Percentiles rank a stretch among this genome's conserved stretches.
Conservation (phyloP, 2,113 vertebrate genomes). For the Nettapus auritus region DNA sequence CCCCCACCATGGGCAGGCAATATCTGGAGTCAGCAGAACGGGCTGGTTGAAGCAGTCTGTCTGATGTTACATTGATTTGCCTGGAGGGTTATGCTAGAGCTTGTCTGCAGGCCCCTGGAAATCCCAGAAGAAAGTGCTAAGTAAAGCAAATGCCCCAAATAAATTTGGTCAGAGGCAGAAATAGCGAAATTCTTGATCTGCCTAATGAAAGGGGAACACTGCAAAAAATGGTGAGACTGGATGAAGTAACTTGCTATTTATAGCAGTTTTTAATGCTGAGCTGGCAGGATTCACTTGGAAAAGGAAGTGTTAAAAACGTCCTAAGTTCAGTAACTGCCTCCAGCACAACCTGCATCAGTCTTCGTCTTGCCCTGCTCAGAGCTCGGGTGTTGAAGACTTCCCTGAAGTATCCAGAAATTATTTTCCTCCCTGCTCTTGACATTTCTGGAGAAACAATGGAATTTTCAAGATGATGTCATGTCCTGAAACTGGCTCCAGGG, state of each 20-base stretch:
- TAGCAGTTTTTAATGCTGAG: neutral
- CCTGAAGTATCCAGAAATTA: neutral
- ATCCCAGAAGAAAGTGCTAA: slow-evolving; percentile 43
- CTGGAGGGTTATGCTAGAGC: neutral
- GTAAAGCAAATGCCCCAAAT: neutral
- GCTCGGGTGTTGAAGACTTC: rapidly evolving
- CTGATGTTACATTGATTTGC: neutral
- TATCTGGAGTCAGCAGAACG: neutral
- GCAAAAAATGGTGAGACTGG: neutral
- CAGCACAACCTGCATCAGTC: neutral
- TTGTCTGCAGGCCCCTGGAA: neutral
- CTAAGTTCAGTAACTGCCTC: neutral
- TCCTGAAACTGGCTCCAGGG: neutral
- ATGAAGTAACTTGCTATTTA: slow-evolving; percentile 10
- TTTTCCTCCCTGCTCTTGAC: neutral
- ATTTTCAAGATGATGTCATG: neutral
- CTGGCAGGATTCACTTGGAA: neutral
- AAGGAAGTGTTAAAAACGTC: neutral
- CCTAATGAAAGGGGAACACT: slow-evolving; percentile 6
- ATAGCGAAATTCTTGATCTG: neutral
- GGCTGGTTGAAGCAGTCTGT: neutral
- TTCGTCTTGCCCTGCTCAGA: neutral
- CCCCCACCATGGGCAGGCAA: neutral
- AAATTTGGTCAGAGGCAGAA: neutral
- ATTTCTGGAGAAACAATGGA: neutral